These are phyloP conservation scores for Cancer borealis DNA, from an alignment of 2,888 invertebrate species.

Conservation along the genomic window DNA sequence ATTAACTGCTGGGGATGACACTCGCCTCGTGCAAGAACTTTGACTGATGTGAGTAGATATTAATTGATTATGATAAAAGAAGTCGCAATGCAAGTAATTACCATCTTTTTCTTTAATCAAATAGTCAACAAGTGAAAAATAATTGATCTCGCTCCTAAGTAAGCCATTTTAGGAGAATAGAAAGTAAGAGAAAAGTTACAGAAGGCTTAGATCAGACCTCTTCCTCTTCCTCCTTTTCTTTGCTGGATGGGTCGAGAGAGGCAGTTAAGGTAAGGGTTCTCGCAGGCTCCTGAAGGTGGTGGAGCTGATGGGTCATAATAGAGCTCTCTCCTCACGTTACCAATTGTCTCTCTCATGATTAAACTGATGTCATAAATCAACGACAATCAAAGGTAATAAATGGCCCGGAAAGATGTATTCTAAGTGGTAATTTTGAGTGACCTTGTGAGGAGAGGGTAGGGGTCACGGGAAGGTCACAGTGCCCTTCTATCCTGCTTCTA, in stretches of 20 bases:
- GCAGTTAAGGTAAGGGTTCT: background rate
- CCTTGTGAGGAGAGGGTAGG: background rate
- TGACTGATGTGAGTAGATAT: background rate
- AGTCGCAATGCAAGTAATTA: background rate
- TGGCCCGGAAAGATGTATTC: conserved; percentile 43
- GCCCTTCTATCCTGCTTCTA: background rate
- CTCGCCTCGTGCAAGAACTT: background rate
- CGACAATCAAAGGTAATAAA: conserved; percentile 55
- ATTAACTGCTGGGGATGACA: background rate
- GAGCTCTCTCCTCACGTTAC: background rate
- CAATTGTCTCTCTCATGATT: conserved; percentile 46
- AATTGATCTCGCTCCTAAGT: background rate
- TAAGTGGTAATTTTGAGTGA: conserved; percentile 42
- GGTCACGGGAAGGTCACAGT: background rate
- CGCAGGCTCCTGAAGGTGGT: background rate
- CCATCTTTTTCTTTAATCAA: background rate
- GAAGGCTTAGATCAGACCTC: background rate
- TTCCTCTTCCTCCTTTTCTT: background rate
- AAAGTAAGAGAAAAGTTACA: background rate
- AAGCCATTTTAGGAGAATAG: background rate
- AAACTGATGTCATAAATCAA: conserved; percentile 49
- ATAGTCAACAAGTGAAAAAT: background rate
- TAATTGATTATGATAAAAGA: background rate
- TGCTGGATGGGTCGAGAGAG: background rate
- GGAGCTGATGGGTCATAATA: background rate